These are phyloP conservation scores for Yoshiicerus persimilis DNA, from an alignment of 1,140 invertebrate species.

Conservation along the genomic window DNA sequence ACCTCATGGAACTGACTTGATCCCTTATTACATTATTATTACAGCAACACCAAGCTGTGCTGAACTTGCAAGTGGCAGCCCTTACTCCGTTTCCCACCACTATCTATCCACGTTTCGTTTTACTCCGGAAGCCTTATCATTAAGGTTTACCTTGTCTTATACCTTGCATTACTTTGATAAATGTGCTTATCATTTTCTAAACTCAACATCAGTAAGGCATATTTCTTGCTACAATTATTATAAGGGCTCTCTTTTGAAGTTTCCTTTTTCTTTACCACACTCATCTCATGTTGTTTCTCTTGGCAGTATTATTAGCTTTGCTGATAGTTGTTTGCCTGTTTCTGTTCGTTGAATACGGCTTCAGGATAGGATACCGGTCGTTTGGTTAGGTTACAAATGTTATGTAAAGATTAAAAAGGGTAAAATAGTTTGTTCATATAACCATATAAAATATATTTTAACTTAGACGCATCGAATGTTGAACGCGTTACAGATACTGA, in stretches of 20 bases:
- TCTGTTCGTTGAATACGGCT: background rate
- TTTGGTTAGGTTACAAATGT: background rate
- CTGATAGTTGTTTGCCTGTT: background rate
- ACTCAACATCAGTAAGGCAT: background rate
- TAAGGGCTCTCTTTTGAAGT: background rate
- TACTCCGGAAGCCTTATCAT: conserved; percentile 30
- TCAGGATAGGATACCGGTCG: background rate
- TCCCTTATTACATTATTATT: conserved; percentile 7
- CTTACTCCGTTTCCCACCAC: conserved; percentile 23
- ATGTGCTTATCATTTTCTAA: background rate
- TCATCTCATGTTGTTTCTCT: background rate
- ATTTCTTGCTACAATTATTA: background rate
- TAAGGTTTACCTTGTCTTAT: background rate
- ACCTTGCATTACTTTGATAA: background rate
- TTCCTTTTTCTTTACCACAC: background rate
- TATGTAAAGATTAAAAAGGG: too few species aligned
- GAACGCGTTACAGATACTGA: background rate
- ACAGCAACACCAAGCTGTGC: background rate
- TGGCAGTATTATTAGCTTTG: background rate
- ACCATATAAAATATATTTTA: too few species aligned
- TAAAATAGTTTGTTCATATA: too few species aligned
- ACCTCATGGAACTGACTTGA: background rate
- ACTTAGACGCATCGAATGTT: background rate
- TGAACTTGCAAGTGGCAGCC: background rate
- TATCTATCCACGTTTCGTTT: background rate